These are phyloP conservation scores for Porphyrio hochstetteri DNA, from an alignment of 2,113 vertebrate genomes.

Conservation along the genomic window DNA sequence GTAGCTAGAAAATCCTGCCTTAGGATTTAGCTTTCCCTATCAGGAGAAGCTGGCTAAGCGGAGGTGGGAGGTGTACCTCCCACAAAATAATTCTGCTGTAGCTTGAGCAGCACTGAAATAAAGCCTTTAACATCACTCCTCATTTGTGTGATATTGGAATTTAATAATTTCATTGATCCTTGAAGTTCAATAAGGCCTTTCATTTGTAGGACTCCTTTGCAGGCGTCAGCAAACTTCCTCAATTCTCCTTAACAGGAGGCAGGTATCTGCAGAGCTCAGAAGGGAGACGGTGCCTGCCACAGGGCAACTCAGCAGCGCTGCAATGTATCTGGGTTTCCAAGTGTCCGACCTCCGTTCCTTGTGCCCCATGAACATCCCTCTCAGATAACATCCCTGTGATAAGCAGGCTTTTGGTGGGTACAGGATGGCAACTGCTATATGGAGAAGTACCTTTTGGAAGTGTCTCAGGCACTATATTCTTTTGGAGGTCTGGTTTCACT, in stretches of 20 bases:
- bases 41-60: not conserved
- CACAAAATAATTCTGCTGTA: not conserved
- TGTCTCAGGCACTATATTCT: not conserved
- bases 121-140: not conserved
- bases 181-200: not conserved
- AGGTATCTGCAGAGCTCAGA: not conserved
- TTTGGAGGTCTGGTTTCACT: not conserved
- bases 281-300: not conserved
- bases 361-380: not conserved
- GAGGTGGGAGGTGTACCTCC: not conserved
- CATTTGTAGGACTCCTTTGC: not conserved
- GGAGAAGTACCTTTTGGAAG: not conserved
- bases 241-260: not conserved
- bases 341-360: not conserved
- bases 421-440: not conserved
- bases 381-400: not conserved
- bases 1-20: not conserved
- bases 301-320: fast-evolving
- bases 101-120: not conserved
- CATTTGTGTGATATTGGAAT: not conserved
- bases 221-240: not conserved
- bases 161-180: not conserved
- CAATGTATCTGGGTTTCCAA: not conserved
- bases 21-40: not conserved
- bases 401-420: not conserved